Evolutionary conservation across 2,888 invertebrate genomes (phyloP).

Genomic region (Lordiphosa fenestrarum): DNA sequence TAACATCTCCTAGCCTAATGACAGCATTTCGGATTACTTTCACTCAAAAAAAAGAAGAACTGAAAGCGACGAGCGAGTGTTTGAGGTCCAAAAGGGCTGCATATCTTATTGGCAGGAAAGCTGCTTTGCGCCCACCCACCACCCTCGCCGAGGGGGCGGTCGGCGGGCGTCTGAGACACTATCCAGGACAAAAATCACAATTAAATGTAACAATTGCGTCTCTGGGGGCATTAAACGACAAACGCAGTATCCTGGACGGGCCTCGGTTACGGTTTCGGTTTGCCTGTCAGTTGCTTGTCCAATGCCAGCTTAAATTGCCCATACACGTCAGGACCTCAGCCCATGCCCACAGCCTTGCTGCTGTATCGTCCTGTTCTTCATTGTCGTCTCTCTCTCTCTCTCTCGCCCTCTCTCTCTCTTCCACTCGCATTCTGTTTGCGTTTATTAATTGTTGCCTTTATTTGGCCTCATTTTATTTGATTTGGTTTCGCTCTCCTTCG

Average conservation of each 20-base stretch:
- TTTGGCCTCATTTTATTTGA: slow-evolving; percentile 75
- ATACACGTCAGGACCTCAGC: slow-evolving; percentile 63
- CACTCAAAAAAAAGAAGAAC: slow-evolving; percentile 43
- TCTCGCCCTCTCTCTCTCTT: slow-evolving; percentile 26
- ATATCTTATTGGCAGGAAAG: slow-evolving; percentile 49
- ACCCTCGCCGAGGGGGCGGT: too few species aligned
- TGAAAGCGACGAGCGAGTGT: slow-evolving; percentile 9
- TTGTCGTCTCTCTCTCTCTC: slow-evolving; percentile 33
- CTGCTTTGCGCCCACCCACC: slow-evolving; percentile 34
- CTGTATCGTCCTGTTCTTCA: slow-evolving; percentile 39
- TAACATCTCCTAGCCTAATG: slow-evolving; percentile 45
- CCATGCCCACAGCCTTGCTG: slow-evolving; percentile 33
- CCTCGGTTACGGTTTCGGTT: slow-evolving; percentile 22
- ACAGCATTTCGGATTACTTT: slow-evolving; percentile 72
- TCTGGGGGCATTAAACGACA: slow-evolving; percentile 65
- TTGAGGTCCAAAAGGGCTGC: slow-evolving; percentile 47
- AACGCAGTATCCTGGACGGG: slow-evolving; percentile 34
- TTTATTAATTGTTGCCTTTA: slow-evolving; percentile 75
- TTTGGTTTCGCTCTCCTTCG: slow-evolving; percentile 58
- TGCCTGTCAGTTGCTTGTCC: slow-evolving; percentile 68
- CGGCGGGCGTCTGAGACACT: slow-evolving; percentile 27
- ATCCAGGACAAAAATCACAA: slow-evolving; percentile 68
- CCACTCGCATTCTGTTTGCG: slow-evolving; percentile 57
- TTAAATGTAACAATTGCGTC: slow-evolving; percentile 75
- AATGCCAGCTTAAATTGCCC: slow-evolving; percentile 74